Conservation (phyloP, 2,888 invertebrate species). For the Sacculina carcini region DNA sequence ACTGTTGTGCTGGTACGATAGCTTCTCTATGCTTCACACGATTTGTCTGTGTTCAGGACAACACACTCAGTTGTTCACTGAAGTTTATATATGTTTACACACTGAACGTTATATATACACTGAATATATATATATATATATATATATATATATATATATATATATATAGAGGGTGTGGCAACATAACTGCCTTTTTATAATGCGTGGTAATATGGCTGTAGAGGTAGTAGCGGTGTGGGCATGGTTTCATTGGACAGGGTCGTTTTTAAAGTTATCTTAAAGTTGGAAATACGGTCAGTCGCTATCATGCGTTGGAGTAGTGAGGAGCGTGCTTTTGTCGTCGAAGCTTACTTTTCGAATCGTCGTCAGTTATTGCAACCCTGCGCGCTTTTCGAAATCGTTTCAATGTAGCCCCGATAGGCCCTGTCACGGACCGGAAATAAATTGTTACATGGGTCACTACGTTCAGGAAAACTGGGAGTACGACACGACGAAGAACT, state of each 20-base stretch:
- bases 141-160: conserved; percentile 10
- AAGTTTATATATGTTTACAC: background rate
- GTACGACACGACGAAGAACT: too few relatives aligned
- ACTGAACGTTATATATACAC: background rate
- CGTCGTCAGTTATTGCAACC: too few relatives aligned
- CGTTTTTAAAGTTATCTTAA: background rate
- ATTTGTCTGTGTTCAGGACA: background rate
- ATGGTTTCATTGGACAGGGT: background rate
- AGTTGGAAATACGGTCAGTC: background rate
- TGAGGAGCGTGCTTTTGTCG: conserved; percentile 5
- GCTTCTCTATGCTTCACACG: background rate
- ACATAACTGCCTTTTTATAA: background rate
- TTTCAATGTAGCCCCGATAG: too few relatives aligned
- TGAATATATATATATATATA: conserved; percentile 9
- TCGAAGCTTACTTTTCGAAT: conserved; percentile 13
- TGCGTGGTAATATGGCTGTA: too few relatives aligned
- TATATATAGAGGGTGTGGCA: background rate
- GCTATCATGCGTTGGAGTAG: conserved; percentile 1
- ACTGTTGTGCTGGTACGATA: background rate
- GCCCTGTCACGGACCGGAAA: too few relatives aligned
- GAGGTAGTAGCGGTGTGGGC: background rate
- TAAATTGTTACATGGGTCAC: too few relatives aligned
- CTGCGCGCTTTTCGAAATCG: too few relatives aligned
- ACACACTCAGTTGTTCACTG: background rate
- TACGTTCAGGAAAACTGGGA: too few relatives aligned